Evolutionary conservation across 2,113 vertebrate genomes (phyloP).

Genomic region (Delphinapterus leucas): DNA sequence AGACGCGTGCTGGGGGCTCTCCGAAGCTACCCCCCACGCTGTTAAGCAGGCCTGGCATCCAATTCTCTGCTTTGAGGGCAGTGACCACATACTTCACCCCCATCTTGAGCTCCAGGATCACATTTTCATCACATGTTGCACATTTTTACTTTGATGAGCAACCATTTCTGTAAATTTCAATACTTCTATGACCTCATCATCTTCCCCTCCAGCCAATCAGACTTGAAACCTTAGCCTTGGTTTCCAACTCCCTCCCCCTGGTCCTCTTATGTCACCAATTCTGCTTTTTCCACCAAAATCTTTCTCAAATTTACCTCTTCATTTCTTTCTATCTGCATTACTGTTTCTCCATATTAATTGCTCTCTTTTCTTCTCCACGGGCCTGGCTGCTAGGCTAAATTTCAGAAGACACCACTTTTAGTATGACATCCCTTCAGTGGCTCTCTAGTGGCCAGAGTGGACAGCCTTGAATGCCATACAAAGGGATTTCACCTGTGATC

Average conservation of each 20-base stretch:
- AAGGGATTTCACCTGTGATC: too few relatives aligned
- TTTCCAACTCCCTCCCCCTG: not conserved
- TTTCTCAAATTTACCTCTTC: not conserved
- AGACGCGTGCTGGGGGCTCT: not conserved
- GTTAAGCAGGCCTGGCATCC: not conserved
- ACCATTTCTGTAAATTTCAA: not conserved
- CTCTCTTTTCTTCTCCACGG: not conserved
- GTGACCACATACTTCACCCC: not conserved
- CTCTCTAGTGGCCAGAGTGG: not conserved
- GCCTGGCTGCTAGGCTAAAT: not conserved
- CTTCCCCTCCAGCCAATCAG: not conserved
- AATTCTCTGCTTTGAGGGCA: not conserved
- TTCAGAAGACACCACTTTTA: not conserved
- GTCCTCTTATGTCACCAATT: not conserved
- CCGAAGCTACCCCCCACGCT: rapidly evolving
- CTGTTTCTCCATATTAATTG: not conserved
- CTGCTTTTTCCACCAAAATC: not conserved
- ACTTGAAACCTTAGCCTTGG: not conserved
- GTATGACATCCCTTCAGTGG: not conserved
- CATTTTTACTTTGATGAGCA: not conserved
- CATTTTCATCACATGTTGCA: not conserved
- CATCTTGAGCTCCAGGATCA: not conserved
- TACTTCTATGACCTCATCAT: not conserved
- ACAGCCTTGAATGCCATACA: too few relatives aligned
- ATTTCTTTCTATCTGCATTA: not conserved